Conservation (phyloP, 2,888 invertebrate species). For the Pachymerium ferrugineum region DNA sequence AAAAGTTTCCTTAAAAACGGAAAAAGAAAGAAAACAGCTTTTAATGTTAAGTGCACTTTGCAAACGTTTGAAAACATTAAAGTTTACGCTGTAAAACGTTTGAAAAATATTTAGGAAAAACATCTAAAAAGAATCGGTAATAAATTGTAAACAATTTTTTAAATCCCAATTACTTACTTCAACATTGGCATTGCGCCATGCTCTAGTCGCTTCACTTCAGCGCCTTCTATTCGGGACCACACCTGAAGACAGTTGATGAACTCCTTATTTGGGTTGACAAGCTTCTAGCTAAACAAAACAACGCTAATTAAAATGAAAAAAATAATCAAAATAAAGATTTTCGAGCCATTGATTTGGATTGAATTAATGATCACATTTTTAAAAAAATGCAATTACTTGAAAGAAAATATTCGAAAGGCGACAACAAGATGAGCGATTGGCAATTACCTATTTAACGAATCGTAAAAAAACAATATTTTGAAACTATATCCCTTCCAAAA, state of each 20-base stretch:
- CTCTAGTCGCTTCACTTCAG: neutral
- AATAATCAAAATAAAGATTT: neutral
- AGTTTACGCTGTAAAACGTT: no score
- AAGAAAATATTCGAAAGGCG: no score
- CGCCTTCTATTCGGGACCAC: constrained; percentile 9
- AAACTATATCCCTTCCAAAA: no score
- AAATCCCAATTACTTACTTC: constrained; percentile 14
- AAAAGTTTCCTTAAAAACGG: no score
- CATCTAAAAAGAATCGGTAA: neutral
- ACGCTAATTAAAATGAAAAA: neutral
- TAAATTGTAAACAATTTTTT: constrained; percentile 27
- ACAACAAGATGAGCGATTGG: no score
- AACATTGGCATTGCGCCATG: neutral
- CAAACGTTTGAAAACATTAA: no score
- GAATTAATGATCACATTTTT: neutral
- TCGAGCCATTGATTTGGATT: neutral
- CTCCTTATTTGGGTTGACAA: neutral
- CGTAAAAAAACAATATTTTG: no score
- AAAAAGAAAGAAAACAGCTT: no score
- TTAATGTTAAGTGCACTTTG: no score
- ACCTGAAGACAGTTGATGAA: constrained; percentile 14
- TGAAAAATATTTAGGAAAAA: no score
- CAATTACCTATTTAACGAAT: no score
- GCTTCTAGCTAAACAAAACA: neutral
- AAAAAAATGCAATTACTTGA: no score